phyloP scores from a whole-genome alignment of 2,797 vertebrate genomes.

The Phoeniculus purpureus region DNA sequence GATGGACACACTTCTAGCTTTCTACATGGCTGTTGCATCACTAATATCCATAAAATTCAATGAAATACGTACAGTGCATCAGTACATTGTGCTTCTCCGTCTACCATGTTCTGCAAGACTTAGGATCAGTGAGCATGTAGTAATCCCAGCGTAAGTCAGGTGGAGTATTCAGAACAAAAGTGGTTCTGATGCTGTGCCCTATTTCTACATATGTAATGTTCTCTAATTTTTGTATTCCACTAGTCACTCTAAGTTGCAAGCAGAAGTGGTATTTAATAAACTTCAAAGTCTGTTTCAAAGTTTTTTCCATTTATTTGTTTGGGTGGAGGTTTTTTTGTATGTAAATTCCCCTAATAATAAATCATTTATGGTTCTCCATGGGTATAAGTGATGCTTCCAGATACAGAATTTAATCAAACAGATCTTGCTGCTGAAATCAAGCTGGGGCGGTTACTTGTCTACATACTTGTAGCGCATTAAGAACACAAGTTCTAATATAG shows the following conservation, averaged over 20 bases:
- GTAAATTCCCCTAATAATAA: constrained; percentile 13
- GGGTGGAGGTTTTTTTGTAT: accelerated
- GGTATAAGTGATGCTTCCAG: neutral
- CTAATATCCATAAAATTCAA: neutral
- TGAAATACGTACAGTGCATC: neutral
- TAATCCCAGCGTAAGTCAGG: neutral
- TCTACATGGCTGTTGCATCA: accelerated
- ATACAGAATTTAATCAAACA: neutral
- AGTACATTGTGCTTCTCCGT: neutral
- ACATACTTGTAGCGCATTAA: neutral
- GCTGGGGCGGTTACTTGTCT: neutral
- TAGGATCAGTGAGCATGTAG: neutral
- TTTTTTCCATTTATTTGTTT: neutral
- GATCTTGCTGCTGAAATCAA: constrained; percentile 19
- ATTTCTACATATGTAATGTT: neutral
- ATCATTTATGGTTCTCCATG: constrained; percentile 18
- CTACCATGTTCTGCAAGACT: neutral
- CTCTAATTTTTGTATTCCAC: neutral
- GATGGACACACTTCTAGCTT: neutral
- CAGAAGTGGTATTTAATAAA: constrained; percentile 2
- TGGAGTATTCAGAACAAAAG: neutral
- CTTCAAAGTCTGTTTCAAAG: neutral
- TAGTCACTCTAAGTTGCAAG: constrained; percentile 3
- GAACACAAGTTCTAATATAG: neutral
- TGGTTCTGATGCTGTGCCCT: neutral